Evolutionary conservation across 2,888 invertebrate species (phyloP), one percentile per base, ranked within the genome.

Genomic region (Enchytraeus crypticus): DNA sequence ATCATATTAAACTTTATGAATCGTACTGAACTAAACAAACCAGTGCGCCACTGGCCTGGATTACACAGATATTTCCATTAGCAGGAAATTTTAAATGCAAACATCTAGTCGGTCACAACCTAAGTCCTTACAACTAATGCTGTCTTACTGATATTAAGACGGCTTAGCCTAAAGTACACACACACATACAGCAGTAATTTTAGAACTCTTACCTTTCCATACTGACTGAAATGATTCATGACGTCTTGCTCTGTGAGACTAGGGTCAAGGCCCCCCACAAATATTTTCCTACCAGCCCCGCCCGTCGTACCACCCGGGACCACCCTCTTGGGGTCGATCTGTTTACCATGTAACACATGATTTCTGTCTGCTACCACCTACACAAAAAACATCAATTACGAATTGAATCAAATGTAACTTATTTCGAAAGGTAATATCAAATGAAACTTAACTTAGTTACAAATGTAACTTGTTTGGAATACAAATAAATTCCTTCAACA

Each of bases 311-410:
- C 90, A 70, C 92, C 84, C 0, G 95, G 92, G 81, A 93, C 93
- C 0, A 93, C 92, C 79, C 91, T 90, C 81, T 95, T 92, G 51
- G 95, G 92, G 80, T 95, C 92, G 68, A 95, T 92, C 81, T 91
- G 91, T 80, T 93, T 92, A 76, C 89, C 90, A 81, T 93, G 92
- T 71, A 96, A 90, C 64, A 89, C 86, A 81, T 96, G 95, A 62
- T 45, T 54, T 29, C 58, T 43, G 29, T 64, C 49, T 27, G 66
- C 66, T 51, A 74, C 63, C 33, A 73, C 72, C 74, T 75, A 30
- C 4, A 5, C 32, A 23, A 4, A n/a, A n/a, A n/a, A n/a, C n/a
- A n/a, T n/a, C n/a, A n/a, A n/a, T n/a, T n/a, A n/a, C n/a, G n/a
- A n/a, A n/a, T n/a, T n/a, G n/a, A n/a, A n/a, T n/a, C n/a, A n/a